These are phyloP conservation scores for Bubo bubo DNA, from an alignment of 2,113 vertebrate genomes.

Conservation along the genomic window DNA sequence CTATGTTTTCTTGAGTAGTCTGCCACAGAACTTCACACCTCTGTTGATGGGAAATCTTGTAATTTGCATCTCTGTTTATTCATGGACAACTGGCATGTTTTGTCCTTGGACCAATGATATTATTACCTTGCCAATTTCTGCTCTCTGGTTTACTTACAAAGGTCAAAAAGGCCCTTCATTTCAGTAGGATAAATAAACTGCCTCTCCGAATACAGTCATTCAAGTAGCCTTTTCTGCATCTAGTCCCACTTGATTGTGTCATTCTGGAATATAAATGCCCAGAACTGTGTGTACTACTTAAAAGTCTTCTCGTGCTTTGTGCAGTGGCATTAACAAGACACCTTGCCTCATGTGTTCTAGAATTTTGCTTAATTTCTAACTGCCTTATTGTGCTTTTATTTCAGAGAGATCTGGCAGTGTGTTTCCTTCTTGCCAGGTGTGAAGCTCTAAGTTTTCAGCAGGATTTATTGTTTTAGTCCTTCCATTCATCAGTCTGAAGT, in stretches of 20 bases:
- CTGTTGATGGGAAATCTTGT: background rate
- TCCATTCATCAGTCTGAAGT: background rate
- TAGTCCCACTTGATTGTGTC: background rate
- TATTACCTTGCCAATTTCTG: background rate
- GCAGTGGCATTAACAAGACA: background rate
- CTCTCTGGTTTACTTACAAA: background rate
- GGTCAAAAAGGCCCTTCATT: background rate
- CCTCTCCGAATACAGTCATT: background rate
- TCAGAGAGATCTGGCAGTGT: background rate
- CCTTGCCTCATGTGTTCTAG: background rate
- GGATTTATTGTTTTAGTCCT: background rate
- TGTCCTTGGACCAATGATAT: background rate
- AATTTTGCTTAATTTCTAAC: background rate
- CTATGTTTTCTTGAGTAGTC: background rate
- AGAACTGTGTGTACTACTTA: background rate
- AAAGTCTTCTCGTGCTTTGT: background rate
- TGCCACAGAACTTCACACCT: background rate
- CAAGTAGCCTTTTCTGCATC: background rate
- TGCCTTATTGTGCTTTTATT: background rate
- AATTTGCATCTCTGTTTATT: background rate
- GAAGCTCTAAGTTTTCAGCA: background rate
- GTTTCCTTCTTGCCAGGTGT: background rate
- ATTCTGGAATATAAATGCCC: background rate
- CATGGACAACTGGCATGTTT: background rate
- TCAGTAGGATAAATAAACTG: background rate